These are phyloP conservation scores for Carterocephalus palaemon DNA, from an alignment of 2,888 invertebrate genomes.

Conservation along the genomic window DNA sequence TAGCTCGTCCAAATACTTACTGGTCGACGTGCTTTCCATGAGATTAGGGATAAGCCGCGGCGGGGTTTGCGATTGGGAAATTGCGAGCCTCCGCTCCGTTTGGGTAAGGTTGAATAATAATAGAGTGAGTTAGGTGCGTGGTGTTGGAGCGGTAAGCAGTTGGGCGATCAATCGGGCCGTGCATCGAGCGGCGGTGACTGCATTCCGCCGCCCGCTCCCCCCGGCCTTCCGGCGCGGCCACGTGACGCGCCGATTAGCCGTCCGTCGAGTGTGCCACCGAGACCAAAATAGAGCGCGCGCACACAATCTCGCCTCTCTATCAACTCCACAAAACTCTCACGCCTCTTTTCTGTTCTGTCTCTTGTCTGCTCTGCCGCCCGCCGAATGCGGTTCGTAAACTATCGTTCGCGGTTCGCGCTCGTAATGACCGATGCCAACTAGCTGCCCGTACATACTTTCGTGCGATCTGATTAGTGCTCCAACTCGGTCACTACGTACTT, in stretches of 20 bases:
- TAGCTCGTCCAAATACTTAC: background rate
- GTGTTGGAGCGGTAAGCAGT: conserved; percentile 36
- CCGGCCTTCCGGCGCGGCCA: conserved; percentile 75
- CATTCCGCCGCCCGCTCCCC: conserved; percentile 69
- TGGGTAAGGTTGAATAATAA: conserved; percentile 25
- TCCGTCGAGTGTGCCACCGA: conserved; percentile 72
- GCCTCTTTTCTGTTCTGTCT: conserved; percentile 43
- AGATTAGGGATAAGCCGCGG: conserved; percentile 4
- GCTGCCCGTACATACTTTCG: conserved; percentile 20
- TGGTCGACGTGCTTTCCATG: conserved; percentile 4
- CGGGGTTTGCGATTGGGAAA: conserved; percentile 4
- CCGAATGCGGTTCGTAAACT: conserved; percentile 37
- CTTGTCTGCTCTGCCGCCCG: conserved; percentile 35
- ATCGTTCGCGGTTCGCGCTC: conserved; percentile 31
- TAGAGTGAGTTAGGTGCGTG: conserved; percentile 27
- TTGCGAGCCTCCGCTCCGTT: conserved; percentile 2
- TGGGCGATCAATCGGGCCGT: conserved; percentile 65
- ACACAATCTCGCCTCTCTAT: conserved; percentile 61
- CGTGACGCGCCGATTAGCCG: conserved; percentile 76
- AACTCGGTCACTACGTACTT: conserved; percentile 17
- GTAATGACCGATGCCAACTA: conserved; percentile 30
- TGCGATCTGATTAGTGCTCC: conserved; percentile 19
- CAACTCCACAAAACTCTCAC: conserved; percentile 57
- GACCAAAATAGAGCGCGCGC: conserved; percentile 74
- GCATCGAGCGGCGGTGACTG: conserved; percentile 71